Base-by-base conservation (phyloP, 2,113 vertebrate species). In the Bostrychus sinensis region DNA sequence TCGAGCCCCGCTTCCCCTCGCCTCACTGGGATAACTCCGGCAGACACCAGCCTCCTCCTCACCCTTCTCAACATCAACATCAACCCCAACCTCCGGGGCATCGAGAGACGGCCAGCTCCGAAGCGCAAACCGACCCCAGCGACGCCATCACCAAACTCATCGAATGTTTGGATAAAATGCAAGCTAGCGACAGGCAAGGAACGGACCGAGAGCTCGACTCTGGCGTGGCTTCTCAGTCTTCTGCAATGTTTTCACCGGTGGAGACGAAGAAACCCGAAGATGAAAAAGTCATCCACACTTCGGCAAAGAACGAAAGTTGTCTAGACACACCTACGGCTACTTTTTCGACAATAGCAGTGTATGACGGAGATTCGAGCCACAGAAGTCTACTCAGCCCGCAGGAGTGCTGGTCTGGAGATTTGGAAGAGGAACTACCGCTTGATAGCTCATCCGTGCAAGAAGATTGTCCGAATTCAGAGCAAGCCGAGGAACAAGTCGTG, bases 101-200 rank as follows among this genome's bases (percentile, higher is more conserved):
- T 1, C 68, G 89, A 50, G 90, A 92, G 43, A 92, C n/a, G 11
- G 81, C 85, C 2, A 88, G 84, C 42, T 88, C 89, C 0, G 91
- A 89, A 72, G 92, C 73, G 4, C 92, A 92, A 25, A 92, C 91
- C 0, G 92, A 92, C 50, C 89, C 92, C 26, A 91, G 80, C 0
- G 91, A 91, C 0, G 78, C 89, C 30, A 85, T 93, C 1, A 82
- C 70, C 48, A 89, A 92, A 50, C 88, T 93, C 28, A 88, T 91
- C 0, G 85, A 92, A 16, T 90, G 84, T 57, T 38, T 92, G 66
- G 86, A 90, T 36, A 91, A 92, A 43, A 86, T 92, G 2, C 66
- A 74, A 45, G 67, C 62, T 26, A 25, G 36, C 0, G 87, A 86
- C 50, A 11, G 70, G 56, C 82, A 78, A 22, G 59, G 46, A 0